Conservation (phyloP, 2,113 vertebrate genomes). For the Chascanopsetta lugubris region DNA sequence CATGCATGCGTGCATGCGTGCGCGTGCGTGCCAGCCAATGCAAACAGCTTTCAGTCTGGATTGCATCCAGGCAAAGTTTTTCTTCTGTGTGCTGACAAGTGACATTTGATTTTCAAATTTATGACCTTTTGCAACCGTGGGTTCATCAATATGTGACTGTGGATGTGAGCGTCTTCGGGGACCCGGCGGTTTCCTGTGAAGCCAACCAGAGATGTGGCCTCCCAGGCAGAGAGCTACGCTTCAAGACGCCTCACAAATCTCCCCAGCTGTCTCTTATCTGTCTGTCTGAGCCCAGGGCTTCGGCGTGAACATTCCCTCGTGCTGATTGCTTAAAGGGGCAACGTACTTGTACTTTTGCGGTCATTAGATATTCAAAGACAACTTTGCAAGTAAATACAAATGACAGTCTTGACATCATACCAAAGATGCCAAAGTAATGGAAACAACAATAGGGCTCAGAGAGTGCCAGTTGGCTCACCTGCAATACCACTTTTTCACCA, state of each 20-base stretch:
- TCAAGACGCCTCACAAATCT: slow-evolving; percentile 23
- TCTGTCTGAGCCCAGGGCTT: not conserved
- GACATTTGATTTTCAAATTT: slow-evolving; percentile 52
- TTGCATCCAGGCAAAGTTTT: slow-evolving; percentile 7
- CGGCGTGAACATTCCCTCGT: not conserved
- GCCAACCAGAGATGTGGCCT: slow-evolving; percentile 14
- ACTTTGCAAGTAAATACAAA: too few species aligned
- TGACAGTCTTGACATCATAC: too few species aligned
- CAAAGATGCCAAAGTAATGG: too few species aligned
- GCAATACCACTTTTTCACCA: too few species aligned
- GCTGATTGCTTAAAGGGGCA: slow-evolving; percentile 4
- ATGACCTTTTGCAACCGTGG: slow-evolving; percentile 42
- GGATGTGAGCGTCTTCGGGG: slow-evolving; percentile 11
- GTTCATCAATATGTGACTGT: slow-evolving; percentile 29
- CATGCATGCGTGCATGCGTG: slow-evolving; percentile 8
- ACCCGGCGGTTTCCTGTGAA: not conserved
- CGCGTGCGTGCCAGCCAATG: slow-evolving; percentile 4
- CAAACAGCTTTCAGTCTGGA: slow-evolving; percentile 26
- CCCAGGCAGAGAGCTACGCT: not conserved
- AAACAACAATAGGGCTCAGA: too few species aligned
- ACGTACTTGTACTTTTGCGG: too few species aligned
- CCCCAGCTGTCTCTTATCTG: slow-evolving; percentile 38
- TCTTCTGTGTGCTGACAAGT: slow-evolving; percentile 28
- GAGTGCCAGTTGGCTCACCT: too few species aligned
- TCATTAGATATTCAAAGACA: too few species aligned